phyloP scores from a whole-genome alignment of 2,888 invertebrate species.

The Eupsilia transversa region DNA sequence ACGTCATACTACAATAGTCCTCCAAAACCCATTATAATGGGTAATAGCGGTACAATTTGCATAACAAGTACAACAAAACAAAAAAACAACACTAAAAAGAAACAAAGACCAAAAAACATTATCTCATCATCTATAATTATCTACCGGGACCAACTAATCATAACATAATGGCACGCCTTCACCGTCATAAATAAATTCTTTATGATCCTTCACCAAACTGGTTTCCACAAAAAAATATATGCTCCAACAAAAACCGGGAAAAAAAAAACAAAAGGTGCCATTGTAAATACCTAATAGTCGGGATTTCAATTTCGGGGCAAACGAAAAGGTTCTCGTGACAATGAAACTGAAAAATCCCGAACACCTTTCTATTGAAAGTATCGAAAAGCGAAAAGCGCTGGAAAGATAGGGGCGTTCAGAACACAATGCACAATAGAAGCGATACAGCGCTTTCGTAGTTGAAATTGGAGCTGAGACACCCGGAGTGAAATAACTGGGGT shows the following conservation, averaged over 20 bases:
- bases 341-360: constrained; percentile 82
- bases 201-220: constrained; percentile 78
- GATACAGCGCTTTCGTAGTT: constrained; percentile 75
- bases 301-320: constrained; percentile 75
- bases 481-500: constrained; percentile 86
- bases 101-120: constrained; percentile 72
- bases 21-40: constrained; percentile 6
- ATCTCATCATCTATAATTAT: constrained; percentile 85
- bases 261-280: constrained; percentile 74
- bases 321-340: constrained; percentile 79
- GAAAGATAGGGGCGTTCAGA: constrained; percentile 56
- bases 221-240: constrained; percentile 80
- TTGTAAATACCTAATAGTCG: constrained; percentile 83
- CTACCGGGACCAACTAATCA: constrained; percentile 80
- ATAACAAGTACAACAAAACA: constrained; percentile 53
- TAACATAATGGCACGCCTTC: constrained; percentile 84
- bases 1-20: neutral
- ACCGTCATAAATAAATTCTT: constrained; percentile 80
- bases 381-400: constrained; percentile 77
- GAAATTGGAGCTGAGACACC: constrained; percentile 78
- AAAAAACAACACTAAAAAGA: constrained; percentile 67
- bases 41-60: constrained; percentile 51
- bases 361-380: constrained; percentile 77
- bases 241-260: constrained; percentile 71
- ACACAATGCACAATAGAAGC: constrained; percentile 53